phyloP scores from a whole-genome alignment of 2,797 vertebrate genomes.

The Tinamus major region DNA sequence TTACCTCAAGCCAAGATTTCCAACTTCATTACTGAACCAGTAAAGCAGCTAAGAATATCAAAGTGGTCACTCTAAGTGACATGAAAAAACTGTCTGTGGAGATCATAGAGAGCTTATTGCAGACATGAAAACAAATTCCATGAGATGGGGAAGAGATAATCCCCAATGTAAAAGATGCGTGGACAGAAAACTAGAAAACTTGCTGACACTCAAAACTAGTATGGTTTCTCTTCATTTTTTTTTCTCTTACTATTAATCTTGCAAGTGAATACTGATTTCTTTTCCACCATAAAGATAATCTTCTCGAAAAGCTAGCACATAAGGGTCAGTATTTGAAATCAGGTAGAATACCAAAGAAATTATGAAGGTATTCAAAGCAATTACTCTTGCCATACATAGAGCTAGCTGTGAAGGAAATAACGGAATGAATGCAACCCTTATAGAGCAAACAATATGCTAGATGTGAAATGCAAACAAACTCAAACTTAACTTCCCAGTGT shows the following conservation, averaged over 20 bases:
- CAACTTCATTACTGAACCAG: background rate
- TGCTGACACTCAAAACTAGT: background rate
- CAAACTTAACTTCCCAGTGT: background rate
- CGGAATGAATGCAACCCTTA: background rate
- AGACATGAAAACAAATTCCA: background rate
- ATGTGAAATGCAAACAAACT: background rate
- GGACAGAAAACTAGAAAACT: background rate
- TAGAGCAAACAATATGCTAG: background rate
- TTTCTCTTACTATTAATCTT: background rate
- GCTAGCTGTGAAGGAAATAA: background rate
- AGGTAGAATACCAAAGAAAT: background rate
- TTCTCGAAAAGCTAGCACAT: background rate
- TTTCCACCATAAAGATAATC: background rate
- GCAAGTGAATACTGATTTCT: background rate
- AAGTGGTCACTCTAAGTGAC: background rate
- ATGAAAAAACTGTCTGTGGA: background rate
- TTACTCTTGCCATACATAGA: background rate
- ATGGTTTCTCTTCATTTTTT: background rate
- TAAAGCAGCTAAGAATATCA: background rate
- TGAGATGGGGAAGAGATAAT: background rate
- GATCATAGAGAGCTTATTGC: background rate
- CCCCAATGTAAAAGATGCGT: background rate
- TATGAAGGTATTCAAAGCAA: background rate
- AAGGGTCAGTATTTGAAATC: background rate
- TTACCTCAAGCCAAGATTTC: background rate